These are phyloP conservation scores for Mormyrops boulengeri DNA, from an alignment of 2,797 vertebrate species.

Conservation along the genomic window DNA sequence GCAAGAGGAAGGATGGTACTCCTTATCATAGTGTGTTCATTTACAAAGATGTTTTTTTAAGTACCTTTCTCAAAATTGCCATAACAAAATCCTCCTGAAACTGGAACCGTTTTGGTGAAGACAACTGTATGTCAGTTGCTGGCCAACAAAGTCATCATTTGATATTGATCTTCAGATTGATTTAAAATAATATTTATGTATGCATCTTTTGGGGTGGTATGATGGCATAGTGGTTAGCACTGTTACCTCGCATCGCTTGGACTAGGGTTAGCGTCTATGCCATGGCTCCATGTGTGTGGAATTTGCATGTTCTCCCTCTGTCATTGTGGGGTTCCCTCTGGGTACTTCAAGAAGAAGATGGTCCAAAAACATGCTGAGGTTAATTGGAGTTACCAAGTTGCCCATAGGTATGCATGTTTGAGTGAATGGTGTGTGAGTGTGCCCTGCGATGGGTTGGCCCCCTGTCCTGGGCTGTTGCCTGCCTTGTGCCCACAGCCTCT, in stretches of 20 bases:
- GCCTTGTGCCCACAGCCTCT: too few species aligned
- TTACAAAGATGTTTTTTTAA: background rate
- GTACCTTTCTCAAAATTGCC: background rate
- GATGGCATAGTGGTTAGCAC: background rate
- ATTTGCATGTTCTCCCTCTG: background rate
- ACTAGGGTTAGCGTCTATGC: background rate
- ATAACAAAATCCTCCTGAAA: background rate
- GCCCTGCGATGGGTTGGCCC: background rate
- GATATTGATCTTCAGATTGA: background rate
- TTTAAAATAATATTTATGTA: background rate
- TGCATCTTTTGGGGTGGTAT: background rate
- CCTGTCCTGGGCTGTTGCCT: background rate
- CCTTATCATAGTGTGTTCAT: background rate
- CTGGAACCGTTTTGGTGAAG: background rate
- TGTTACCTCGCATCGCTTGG: background rate
- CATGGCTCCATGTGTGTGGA: background rate
- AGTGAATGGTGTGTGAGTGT: background rate
- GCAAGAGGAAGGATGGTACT: background rate
- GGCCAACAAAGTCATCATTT: background rate
- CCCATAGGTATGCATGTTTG: background rate
- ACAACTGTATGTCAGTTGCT: background rate
- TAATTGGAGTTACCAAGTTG: background rate
- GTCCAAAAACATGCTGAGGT: background rate
- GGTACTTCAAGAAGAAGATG: background rate
- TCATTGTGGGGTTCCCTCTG: background rate